A percentile compares a stretch with the other conserved stretches of the same genome.
Conservation (phyloP, 2,888 invertebrate genomes). For the Drosophila vallismaia region DNA sequence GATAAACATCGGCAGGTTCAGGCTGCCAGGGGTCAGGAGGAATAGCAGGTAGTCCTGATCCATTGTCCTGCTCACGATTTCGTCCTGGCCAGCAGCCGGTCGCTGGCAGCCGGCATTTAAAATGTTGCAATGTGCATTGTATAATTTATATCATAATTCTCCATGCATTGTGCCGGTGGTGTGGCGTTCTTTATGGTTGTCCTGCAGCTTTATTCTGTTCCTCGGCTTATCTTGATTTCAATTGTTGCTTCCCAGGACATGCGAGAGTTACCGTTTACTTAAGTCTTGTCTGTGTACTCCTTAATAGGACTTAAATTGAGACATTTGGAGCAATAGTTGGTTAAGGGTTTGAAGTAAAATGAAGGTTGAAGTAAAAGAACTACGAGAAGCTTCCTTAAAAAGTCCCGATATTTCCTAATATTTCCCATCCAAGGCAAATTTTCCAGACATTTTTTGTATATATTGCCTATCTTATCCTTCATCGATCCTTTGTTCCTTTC, state of each 20-base stretch:
- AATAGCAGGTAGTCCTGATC: conserved; percentile 63
- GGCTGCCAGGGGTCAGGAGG: conserved; percentile 28
- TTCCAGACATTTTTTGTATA: neutral
- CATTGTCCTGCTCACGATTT: conserved; percentile 67
- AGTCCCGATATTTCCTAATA: no score
- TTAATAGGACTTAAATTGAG: conserved; percentile 37
- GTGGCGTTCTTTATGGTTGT: conserved; percentile 45
- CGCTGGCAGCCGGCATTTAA: conserved; percentile 55
- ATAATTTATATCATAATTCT: conserved; percentile 77
- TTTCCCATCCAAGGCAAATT: neutral
- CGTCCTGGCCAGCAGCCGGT: conserved; percentile 41
- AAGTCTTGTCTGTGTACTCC: conserved; percentile 1
- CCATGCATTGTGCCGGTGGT: conserved; percentile 44
- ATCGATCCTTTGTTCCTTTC: conserved; percentile 2
- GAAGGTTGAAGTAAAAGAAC: neutral
- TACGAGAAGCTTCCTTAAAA: neutral
- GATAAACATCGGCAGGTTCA: conserved; percentile 75
- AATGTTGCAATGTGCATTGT: conserved; percentile 76
- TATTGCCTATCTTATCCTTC: neutral
- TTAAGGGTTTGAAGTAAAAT: neutral
- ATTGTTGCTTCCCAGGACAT: conserved; percentile 29
- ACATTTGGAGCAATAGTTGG: conserved; percentile 2
- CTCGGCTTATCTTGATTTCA: conserved; percentile 65
- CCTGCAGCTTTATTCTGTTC: conserved; percentile 66
- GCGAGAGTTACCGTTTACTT: no score